Percentiles rank a stretch among this genome's conserved stretches.
Conservation (phyloP, 2,888 invertebrate genomes). For the Minunthozetes semirufus region DNA sequence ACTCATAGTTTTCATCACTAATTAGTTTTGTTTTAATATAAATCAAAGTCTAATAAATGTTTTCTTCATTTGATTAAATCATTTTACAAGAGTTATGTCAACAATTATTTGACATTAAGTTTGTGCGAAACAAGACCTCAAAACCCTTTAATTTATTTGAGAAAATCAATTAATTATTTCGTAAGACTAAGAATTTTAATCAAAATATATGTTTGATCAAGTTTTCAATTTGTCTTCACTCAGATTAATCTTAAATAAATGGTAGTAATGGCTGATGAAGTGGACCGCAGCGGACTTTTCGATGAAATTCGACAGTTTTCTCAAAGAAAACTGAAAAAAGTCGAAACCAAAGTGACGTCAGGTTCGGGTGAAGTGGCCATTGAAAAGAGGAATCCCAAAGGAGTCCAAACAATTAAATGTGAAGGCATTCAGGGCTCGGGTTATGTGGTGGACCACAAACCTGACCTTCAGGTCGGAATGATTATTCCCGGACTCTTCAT, state of each 20-base stretch:
- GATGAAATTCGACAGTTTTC: conserved; percentile 38
- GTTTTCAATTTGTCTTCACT: background rate
- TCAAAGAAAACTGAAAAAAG: conserved; percentile 38
- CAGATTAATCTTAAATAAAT: background rate
- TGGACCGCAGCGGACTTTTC: conserved; percentile 38
- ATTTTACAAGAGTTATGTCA: background rate
- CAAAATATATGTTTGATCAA: background rate
- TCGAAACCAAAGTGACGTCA: conserved; percentile 39
- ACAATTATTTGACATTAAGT: background rate
- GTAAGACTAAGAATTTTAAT: too few species aligned
- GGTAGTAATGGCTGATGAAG: conserved; percentile 22
- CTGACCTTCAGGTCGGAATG: conserved; percentile 42
- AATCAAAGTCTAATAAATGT: too few species aligned
- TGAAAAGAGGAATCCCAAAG: conserved; percentile 39
- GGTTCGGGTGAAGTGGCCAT: conserved; percentile 36
- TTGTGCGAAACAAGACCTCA: too few species aligned
- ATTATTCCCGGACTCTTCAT: conserved; percentile 41
- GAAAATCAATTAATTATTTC: too few species aligned
- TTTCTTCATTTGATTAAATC: too few species aligned
- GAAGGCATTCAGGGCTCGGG: conserved; percentile 31
- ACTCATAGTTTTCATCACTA: background rate
- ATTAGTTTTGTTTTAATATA: too few species aligned
- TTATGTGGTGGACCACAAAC: conserved; percentile 40
- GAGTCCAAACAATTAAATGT: conserved; percentile 18
- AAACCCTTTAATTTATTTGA: background rate